Base-by-base conservation (phyloP, 2,888 invertebrate species). In the Megaustenia siamemsis region DNA sequence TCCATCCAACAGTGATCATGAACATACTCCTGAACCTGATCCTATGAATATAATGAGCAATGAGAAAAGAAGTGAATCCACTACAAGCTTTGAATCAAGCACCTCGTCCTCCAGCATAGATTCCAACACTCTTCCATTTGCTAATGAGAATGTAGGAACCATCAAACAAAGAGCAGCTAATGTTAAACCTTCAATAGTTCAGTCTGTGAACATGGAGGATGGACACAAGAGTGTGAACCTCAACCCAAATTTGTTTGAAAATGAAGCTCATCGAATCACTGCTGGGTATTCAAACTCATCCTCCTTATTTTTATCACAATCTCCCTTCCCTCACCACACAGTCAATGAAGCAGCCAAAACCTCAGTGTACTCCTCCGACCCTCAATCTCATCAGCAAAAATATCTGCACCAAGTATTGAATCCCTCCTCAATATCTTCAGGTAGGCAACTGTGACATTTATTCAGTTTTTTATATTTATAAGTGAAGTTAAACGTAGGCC, bases 121-220 rank as follows among this genome's bases (percentile, higher is more conserved):
- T 95, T 98, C 98, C 77, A 98, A 98, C 88, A 93, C 94, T 28
- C 89, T 95, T 87, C 99, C 99, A 63, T 99, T 99, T 94, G 99
- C 99, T 89, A 99, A 99, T 94, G 99, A 99, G 94, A 99, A 99
- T 94, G 98, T 98, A 60, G 99, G 99, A 84, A 99, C 99, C 82
- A 99, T 99, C 93, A 97, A 98, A 93, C 98, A 98, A 93, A 95
- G 97, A 89, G 91, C 90, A 43, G 89, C 91, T 0, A 84, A 89
- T 32, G 83, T 87, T 24, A 93, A 93, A 87, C 91, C 93, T 24
- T 93, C 93, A 69, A 91, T 93, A 71, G 90, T 91, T 82, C 88
- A 90, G 69, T 86, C 91, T 28, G 89, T 88, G 82, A 90, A 90
- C 69, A 86, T 86, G 78, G 82, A 75, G 4, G 88, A 89, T 56